Percentiles rank a stretch among this genome's conserved stretches.
Evolutionary conservation across 2,888 invertebrate species (phyloP).

Genomic region (Leptinotarsa tumamoca): DNA sequence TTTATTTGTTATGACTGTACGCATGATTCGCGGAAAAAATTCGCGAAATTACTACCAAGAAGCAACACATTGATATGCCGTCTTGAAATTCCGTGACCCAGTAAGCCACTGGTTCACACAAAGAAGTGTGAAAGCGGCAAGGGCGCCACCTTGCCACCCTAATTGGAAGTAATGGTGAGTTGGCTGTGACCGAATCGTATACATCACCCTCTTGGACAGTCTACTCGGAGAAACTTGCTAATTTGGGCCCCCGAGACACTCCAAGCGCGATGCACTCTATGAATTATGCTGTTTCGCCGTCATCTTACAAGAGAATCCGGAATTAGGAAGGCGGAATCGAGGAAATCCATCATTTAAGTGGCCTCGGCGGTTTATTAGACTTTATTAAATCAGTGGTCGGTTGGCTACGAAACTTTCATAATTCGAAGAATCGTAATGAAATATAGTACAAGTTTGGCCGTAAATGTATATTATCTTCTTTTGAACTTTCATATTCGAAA

Average conservation of each 20-base stretch:
- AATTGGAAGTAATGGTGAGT: slow-evolving; percentile 64
- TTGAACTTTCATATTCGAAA: not conserved
- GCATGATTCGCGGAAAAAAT: too few relatives aligned
- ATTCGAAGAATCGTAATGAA: slow-evolving; percentile 5
- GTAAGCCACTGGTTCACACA: slow-evolving; percentile 27
- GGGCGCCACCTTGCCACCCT: slow-evolving; percentile 60
- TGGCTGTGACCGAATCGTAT: slow-evolving; percentile 60
- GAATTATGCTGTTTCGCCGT: slow-evolving; percentile 51
- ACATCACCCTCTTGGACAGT: slow-evolving; percentile 59
- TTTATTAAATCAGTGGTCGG: slow-evolving; percentile 36
- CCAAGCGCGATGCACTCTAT: slow-evolving; percentile 50
- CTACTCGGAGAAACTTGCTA: slow-evolving; percentile 60
- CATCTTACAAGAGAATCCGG: slow-evolving; percentile 39
- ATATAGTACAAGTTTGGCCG: slow-evolving; percentile 1
- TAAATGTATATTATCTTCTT: slow-evolving; percentile 1
- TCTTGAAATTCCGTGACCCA: slow-evolving; percentile 26
- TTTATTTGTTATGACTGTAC: too few relatives aligned
- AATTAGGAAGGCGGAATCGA: slow-evolving; percentile 35
- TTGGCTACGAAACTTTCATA: slow-evolving; percentile 12
- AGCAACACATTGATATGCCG: not conserved
- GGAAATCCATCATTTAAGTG: slow-evolving; percentile 44
- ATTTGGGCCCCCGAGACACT: slow-evolving; percentile 60
- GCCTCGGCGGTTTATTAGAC: slow-evolving; percentile 33
- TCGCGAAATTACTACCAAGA: too few relatives aligned
- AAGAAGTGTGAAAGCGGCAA: slow-evolving; percentile 26